phyloP scores from a whole-genome alignment of 2,113 vertebrate species.

The Ascaphus truei region DNA sequence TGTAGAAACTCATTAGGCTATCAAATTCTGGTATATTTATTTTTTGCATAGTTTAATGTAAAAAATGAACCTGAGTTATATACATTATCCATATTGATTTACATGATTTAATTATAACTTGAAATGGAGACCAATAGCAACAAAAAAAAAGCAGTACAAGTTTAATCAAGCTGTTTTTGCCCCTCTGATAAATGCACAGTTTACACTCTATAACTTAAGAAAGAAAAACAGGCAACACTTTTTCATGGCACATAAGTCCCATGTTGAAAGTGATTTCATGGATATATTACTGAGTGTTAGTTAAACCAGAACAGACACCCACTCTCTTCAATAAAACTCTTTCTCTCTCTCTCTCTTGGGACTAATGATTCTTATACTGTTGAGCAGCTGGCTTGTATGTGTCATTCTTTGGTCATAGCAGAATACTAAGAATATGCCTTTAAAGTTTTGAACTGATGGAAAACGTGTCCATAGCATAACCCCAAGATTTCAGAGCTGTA shows the following conservation, averaged over 20 bases:
- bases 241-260: conserved; percentile 36
- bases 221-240: not conserved
- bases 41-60: too few relatives aligned
- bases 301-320: conserved; percentile 55
- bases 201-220: too few relatives aligned
- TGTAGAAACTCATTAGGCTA: too few relatives aligned
- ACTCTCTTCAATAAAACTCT: conserved; percentile 45
- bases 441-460: conserved; percentile 42
- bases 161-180: too few relatives aligned
- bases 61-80: too few relatives aligned
- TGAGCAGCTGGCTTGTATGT: conserved; percentile 52
- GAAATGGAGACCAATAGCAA: too few relatives aligned
- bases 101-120: too few relatives aligned
- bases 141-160: too few relatives aligned
- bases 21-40: too few relatives aligned
- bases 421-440: conserved; percentile 3
- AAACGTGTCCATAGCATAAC: conserved; percentile 36
- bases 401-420: conserved; percentile 43
- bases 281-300: conserved; percentile 48
- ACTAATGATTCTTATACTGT: conserved; percentile 50
- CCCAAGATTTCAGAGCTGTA: conserved; percentile 36
- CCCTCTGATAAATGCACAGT: too few relatives aligned
- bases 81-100: too few relatives aligned
- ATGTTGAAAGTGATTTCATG: conserved; percentile 48
- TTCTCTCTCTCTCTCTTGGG: conserved; percentile 41